phyloP scores from a whole-genome alignment of 2,113 vertebrate genomes.

The Ictalurus punctatus region DNA sequence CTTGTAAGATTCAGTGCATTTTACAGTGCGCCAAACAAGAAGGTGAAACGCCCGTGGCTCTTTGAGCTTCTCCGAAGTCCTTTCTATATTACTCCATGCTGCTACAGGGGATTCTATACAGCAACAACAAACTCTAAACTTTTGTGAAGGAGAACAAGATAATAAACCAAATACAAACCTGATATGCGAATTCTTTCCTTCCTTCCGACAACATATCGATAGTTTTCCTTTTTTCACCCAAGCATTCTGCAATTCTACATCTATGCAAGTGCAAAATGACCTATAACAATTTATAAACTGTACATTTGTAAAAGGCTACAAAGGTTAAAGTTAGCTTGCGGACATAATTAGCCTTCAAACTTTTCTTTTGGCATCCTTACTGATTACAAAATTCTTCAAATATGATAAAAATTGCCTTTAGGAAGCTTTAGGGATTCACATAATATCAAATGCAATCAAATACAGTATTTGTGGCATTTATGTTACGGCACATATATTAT shows the following conservation, averaged over 20 bases:
- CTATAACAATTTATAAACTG: neutral
- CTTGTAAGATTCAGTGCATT: neutral
- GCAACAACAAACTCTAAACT: neutral
- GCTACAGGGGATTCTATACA: conserved; percentile 2
- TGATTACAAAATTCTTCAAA: neutral
- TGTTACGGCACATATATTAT: neutral
- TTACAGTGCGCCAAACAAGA: neutral
- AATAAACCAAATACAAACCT: neutral
- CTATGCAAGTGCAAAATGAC: neutral
- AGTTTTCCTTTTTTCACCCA: neutral
- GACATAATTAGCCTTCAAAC: neutral
- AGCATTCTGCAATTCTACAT: neutral
- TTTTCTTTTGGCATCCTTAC: neutral
- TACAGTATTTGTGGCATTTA: neutral
- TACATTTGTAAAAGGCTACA: neutral
- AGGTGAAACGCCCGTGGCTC: neutral
- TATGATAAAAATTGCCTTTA: neutral
- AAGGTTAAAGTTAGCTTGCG: neutral
- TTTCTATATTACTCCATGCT: conserved; percentile 24
- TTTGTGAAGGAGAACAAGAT: neutral
- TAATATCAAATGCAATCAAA: neutral
- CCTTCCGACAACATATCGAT: neutral
- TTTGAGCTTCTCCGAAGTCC: neutral
- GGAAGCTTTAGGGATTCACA: neutral
- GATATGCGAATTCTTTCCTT: neutral